Evolutionary conservation across 2,113 vertebrate genomes (phyloP).

Genomic region (Gasterosteus aculeatus): DNA sequence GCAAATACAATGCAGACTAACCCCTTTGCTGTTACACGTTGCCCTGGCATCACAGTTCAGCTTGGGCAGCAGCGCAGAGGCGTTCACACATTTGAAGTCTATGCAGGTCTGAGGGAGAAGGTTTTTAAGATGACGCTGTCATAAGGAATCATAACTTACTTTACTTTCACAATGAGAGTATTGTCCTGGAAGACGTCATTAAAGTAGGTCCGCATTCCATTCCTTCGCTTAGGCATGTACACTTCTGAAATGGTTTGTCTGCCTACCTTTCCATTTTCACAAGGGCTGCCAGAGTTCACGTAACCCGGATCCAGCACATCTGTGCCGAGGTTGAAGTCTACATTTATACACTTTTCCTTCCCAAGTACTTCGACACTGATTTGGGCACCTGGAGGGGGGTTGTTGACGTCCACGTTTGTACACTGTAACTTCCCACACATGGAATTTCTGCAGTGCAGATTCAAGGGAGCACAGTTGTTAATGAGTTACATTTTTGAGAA

Average conservation of each 20-base stretch:
- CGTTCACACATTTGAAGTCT: constrained; percentile 82
- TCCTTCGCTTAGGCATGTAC: background rate
- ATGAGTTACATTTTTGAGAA: background rate
- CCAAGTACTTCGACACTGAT: constrained; percentile 50
- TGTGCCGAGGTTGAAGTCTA: constrained; percentile 84
- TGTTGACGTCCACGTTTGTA: constrained; percentile 70
- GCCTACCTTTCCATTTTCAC: constrained; percentile 82
- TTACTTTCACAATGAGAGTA: background rate
- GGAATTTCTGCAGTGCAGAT: constrained; percentile 74
- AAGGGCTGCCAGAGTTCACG: constrained; percentile 85
- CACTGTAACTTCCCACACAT: constrained; percentile 91
- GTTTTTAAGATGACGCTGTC: background rate
- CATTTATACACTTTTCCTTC: constrained; percentile 77
- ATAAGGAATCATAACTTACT: background rate
- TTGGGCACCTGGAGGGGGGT: constrained; percentile 54
- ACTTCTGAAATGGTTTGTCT: background rate
- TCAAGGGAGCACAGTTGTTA: constrained; percentile 3
- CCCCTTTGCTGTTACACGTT: constrained; percentile 82
- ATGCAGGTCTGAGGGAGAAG: constrained; percentile 80
- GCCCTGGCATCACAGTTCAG: constrained; percentile 79
- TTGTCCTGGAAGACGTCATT: background rate
- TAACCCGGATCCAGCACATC: constrained; percentile 89
- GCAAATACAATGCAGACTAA: constrained; percentile 61
- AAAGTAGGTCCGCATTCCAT: background rate
- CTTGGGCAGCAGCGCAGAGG: constrained; percentile 78